A percentile compares a stretch with the other conserved stretches of the same genome.
Evolutionary conservation across 2,113 vertebrate species (phyloP).

Genomic region (Crotalus tigris): DNA sequence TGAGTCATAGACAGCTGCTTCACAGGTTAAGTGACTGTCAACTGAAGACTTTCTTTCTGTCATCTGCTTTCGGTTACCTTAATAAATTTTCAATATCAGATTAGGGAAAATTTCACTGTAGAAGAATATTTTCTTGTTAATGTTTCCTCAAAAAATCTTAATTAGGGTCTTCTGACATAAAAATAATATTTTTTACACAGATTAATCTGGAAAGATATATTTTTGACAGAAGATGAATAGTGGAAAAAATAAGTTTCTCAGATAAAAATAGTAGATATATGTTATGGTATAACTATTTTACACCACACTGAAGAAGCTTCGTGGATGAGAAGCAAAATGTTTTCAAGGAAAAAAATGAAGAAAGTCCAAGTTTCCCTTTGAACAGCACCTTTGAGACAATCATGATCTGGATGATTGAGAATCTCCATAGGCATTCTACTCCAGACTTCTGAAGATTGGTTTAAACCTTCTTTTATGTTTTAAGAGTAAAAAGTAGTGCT

Average conservation of each 20-base stretch:
- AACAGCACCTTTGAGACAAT: neutral
- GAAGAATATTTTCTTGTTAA: neutral
- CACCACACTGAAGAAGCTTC: neutral
- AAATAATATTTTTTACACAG: neutral
- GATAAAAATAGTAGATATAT: neutral
- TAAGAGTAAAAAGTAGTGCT: neutral
- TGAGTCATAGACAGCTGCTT: constrained; percentile 26
- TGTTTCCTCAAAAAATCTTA: neutral
- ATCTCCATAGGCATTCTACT: neutral
- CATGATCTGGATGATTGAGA: neutral
- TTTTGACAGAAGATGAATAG: neutral
- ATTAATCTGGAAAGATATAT: neutral
- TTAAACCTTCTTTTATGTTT: neutral
- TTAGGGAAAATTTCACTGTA: neutral
- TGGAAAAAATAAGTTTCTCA: neutral
- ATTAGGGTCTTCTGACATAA: neutral
- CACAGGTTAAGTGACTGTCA: constrained; percentile 30
- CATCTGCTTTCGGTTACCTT: constrained; percentile 16
- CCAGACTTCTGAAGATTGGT: neutral
- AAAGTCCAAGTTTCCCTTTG: neutral
- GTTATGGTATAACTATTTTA: neutral
- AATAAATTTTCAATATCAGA: constrained; percentile 7
- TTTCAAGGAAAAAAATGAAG: neutral
- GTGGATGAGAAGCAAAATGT: too few species aligned
- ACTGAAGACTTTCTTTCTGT: constrained; percentile 22